Evolutionary conservation across 2,797 vertebrate species (phyloP).

Genomic region (Scleropages formosus): DNA sequence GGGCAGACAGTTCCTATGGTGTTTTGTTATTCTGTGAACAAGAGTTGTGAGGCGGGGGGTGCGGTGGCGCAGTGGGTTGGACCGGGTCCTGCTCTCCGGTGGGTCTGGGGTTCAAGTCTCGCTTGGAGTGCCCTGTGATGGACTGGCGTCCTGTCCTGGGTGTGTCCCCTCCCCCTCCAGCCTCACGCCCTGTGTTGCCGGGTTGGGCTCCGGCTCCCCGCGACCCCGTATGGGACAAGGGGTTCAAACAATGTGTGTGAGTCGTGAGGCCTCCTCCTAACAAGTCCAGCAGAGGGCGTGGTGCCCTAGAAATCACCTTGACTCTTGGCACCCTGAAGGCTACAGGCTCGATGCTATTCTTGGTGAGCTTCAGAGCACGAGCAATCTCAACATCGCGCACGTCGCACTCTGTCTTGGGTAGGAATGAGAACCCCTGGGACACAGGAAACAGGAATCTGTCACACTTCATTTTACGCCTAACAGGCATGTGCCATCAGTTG

Average conservation of each 20-base stretch:
- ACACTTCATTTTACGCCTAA: neutral
- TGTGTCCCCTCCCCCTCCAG: no score
- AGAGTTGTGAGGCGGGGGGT: no score
- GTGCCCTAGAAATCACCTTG: slow-evolving; percentile 65
- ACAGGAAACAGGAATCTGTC: neutral
- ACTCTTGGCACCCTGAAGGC: slow-evolving; percentile 87
- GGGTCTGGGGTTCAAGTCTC: no score
- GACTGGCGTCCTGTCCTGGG: no score
- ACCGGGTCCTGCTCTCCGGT: no score
- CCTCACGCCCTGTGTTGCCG: no score
- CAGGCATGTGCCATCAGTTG: neutral
- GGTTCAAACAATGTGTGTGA: no score
- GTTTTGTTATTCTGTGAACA: neutral
- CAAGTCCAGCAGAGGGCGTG: neutral
- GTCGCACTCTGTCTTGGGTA: slow-evolving; percentile 84
- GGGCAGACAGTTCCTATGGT: neutral
- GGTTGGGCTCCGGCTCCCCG: no score
- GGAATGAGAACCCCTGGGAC: slow-evolving; percentile 80
- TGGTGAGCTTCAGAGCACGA: slow-evolving; percentile 79
- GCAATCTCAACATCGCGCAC: slow-evolving; percentile 87
- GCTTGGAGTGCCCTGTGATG: no score
- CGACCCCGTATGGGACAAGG: no score
- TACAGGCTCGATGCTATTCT: slow-evolving; percentile 80
- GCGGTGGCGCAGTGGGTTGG: neutral
- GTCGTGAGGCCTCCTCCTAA: neutral